These are phyloP conservation scores for Stictonetta naevosa DNA, from an alignment of 2,113 vertebrate genomes.

Conservation along the genomic window DNA sequence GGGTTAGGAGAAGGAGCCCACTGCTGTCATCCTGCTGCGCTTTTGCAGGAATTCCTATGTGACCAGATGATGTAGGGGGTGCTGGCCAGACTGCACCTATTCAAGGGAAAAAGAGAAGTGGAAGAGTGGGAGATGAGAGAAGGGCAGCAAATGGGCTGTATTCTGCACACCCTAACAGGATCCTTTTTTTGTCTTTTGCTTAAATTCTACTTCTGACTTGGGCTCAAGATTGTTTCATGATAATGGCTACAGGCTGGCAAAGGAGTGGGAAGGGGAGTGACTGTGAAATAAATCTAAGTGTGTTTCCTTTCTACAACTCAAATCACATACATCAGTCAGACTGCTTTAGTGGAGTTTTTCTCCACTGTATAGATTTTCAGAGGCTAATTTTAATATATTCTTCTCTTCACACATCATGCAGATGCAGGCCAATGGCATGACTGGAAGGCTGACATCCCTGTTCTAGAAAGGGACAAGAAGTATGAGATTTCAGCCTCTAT, in stretches of 20 bases:
- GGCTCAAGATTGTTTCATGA: not conserved
- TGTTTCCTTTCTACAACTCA: not conserved
- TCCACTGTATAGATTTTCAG: not conserved
- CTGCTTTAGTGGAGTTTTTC: not conserved
- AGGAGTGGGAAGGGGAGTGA: not conserved
- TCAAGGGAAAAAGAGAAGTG: not conserved
- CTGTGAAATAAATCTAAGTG: not conserved
- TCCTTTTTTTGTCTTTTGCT: not conserved
- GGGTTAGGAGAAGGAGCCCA: not conserved
- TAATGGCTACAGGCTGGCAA: not conserved
- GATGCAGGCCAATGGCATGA: not conserved
- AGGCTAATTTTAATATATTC: not conserved
- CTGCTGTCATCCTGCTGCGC: not conserved
- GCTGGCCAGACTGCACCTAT: not conserved
- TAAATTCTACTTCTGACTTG: not conserved
- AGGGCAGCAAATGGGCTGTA: not conserved
- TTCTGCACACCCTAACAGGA: not conserved
- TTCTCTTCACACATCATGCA: not conserved
- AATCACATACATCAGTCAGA: not conserved
- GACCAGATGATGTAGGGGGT: not conserved
- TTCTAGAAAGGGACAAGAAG: not conserved
- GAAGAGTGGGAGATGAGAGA: not conserved
- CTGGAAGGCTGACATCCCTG: not conserved
- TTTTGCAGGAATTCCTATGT: not conserved
- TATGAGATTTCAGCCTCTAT: not conserved